Evolutionary conservation across 2,888 invertebrate genomes (phyloP).

Genomic region (Monopis laevigella): DNA sequence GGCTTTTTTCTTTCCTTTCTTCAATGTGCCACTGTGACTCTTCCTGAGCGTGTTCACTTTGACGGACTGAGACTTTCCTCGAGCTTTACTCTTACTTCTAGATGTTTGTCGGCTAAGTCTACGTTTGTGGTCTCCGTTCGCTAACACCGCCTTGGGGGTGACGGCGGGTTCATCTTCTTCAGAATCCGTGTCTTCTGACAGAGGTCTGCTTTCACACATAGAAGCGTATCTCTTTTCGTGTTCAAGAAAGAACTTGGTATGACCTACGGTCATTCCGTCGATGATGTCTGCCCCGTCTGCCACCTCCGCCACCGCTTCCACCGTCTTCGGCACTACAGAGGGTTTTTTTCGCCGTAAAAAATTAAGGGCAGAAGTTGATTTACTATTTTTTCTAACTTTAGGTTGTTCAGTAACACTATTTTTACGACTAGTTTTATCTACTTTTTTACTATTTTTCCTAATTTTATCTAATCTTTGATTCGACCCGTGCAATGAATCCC

Average conservation of each 20-base stretch:
- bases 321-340: conserved; percentile 38
- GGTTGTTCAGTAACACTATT: conserved; percentile 38
- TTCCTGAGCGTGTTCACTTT: conserved; percentile 55
- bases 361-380: conserved; percentile 53
- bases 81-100: conserved; percentile 53
- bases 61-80: conserved; percentile 54
- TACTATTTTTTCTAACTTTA: conserved; percentile 49
- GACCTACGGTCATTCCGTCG: conserved; percentile 41
- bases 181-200: conserved; percentile 42
- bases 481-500: conserved; percentile 51
- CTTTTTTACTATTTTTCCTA: conserved; percentile 51
- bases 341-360: conserved; percentile 55
- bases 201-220: conserved; percentile 30
- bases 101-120: conserved; percentile 55
- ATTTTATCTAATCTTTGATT: conserved; percentile 42
- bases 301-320: conserved; percentile 48
- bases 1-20: conserved; percentile 53
- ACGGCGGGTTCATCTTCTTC: conserved; percentile 50
- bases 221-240: conserved; percentile 45
- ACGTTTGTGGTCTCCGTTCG: conserved; percentile 41
- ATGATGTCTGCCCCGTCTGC: conserved; percentile 33
- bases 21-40: conserved; percentile 55
- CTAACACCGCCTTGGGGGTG: conserved; percentile 26
- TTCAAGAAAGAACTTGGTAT: conserved; percentile 49
- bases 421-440: conserved; percentile 45